Conservation (phyloP, 1,140 invertebrate genomes). For the Bradysia coprophila region DNA sequence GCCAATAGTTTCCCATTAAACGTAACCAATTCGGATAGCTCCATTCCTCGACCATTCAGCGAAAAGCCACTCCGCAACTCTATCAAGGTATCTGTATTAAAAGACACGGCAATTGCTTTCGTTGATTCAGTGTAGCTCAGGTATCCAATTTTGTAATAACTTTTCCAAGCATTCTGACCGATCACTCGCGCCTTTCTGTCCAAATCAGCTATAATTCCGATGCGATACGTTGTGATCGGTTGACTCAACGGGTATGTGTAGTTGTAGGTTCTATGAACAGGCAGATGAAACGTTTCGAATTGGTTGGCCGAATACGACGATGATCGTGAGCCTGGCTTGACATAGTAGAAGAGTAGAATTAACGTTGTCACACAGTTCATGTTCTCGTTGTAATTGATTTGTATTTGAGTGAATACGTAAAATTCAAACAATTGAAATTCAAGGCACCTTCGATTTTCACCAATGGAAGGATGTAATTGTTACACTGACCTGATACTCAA, state of each 20-base stretch:
- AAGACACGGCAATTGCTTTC: conserved; percentile 41
- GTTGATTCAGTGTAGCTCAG: conserved; percentile 40
- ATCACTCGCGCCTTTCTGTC: conserved; percentile 65
- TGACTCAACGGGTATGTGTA: conserved; percentile 66
- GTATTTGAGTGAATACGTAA: no score
- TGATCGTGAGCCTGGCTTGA: conserved; percentile 21
- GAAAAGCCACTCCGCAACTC: conserved; percentile 50
- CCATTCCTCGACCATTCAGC: conserved; percentile 86
- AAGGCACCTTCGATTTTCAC: no score
- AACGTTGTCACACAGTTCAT: no score
- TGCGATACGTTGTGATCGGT: conserved; percentile 48
- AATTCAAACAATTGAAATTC: no score
- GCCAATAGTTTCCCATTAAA: conserved; percentile 83
- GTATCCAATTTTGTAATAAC: conserved; percentile 61
- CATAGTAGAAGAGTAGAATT: conserved; percentile 42
- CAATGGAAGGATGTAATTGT: no score
- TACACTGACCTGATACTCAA: no score
- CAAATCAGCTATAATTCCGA: conserved; percentile 82
- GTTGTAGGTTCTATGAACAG: conserved; percentile 35
- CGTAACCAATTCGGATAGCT: conserved; percentile 86
- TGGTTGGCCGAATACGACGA: conserved; percentile 12
- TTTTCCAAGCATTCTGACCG: conserved; percentile 52
- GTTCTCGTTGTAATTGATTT: no score
- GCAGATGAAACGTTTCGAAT: conserved; percentile 2
- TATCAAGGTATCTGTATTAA: conserved; percentile 39